A percentile compares a stretch with the other conserved stretches of the same genome.
phyloP scores from a whole-genome alignment of 2,113 vertebrate species.

The Chrysochloris asiatica region DNA sequence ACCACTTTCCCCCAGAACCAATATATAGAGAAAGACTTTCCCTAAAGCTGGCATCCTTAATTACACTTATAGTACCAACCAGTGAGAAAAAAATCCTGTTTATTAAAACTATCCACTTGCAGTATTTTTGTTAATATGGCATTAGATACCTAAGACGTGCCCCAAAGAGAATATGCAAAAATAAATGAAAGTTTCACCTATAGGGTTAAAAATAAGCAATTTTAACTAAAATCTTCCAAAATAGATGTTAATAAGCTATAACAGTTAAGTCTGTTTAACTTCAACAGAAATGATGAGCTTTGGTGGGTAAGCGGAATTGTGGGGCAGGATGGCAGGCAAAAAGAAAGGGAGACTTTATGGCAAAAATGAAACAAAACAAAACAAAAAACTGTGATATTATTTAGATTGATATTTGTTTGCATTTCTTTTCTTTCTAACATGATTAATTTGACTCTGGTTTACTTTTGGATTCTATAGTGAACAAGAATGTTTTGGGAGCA shows the following conservation, averaged over 20 bases:
- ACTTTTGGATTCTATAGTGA: not conserved
- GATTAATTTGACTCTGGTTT: not conserved
- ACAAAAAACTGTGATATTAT: not conserved
- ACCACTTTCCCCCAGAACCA: not conserved
- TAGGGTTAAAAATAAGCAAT: not conserved
- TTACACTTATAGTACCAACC: not conserved
- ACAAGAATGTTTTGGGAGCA: not conserved
- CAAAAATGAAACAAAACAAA: too few relatives aligned
- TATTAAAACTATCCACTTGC: not conserved
- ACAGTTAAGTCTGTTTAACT: too few relatives aligned
- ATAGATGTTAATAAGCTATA: too few relatives aligned
- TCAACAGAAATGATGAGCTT: too few relatives aligned
- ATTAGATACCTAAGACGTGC: not conserved
- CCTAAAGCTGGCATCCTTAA: not conserved
- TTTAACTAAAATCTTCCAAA: too few relatives aligned
- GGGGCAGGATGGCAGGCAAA: not conserved
- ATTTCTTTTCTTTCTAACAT: not conserved
- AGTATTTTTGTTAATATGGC: not conserved
- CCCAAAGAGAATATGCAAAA: not conserved
- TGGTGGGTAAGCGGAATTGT: not conserved
- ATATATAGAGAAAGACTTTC: not conserved
- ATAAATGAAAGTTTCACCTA: not conserved
- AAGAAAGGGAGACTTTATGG: fast-evolving
- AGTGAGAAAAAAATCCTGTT: not conserved
- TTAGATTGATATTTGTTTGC: not conserved